A percentile compares a stretch with the other conserved stretches of the same genome.
Evolutionary conservation across 2,113 vertebrate species (phyloP).

Genomic region (Hiodon alosoides): DNA sequence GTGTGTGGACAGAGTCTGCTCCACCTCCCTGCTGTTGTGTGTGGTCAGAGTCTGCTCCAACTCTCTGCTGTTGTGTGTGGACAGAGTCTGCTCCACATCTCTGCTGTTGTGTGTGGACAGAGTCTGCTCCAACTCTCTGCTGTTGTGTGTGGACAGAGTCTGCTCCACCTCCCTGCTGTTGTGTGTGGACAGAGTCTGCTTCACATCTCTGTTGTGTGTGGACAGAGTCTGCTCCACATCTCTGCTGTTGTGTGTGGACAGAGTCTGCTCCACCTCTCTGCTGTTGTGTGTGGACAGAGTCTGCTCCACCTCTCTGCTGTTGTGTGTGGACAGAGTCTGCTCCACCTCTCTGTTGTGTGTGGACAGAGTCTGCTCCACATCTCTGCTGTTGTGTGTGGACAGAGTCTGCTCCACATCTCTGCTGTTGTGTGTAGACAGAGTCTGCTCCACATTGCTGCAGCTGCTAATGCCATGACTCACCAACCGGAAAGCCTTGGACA

Average conservation of each 20-base stretch:
- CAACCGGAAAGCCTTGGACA: conserved; percentile 32
- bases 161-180: conserved; percentile 22
- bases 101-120: background rate
- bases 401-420: conserved; percentile 4
- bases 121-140: conserved; percentile 7
- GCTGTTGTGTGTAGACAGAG: background rate
- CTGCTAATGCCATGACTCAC: conserved; percentile 6
- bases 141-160: background rate
- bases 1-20: conserved; percentile 5
- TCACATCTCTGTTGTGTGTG: conserved; percentile 1
- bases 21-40: background rate
- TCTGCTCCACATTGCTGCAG: conserved; percentile 15
- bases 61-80: conserved; percentile 20
- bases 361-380: too few relatives aligned
- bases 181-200: background rate
- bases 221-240: conserved; percentile 1
- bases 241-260: background rate
- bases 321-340: conserved; percentile 3
- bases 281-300: conserved; percentile 5
- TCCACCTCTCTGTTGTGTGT: background rate
- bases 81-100: conserved; percentile 3
- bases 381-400: conserved; percentile 11
- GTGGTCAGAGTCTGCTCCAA: background rate
- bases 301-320: conserved; percentile 15
- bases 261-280: conserved; percentile 9